A percentile compares a stretch with the other conserved stretches of the same genome.
Conservation (phyloP, 2,113 vertebrate species). For the Grantiella picta region DNA sequence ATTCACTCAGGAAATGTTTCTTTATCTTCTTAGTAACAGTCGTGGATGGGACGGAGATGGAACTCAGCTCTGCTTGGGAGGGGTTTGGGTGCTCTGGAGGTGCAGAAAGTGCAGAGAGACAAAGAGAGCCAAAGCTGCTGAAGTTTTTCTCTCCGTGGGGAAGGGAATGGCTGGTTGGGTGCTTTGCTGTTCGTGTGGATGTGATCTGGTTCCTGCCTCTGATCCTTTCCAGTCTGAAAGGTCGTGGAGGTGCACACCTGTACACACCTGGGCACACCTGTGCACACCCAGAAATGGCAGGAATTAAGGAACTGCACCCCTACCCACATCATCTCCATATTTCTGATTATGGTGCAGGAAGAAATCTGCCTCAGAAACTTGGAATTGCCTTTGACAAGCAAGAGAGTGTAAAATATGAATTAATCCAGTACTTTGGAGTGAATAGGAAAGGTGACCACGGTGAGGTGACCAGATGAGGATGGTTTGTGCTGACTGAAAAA, state of each 20-base stretch:
- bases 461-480: neutral
- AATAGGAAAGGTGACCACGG: neutral
- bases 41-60: neutral
- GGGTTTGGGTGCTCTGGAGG: neutral
- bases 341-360: neutral
- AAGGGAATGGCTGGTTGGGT: neutral
- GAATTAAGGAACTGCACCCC: neutral
- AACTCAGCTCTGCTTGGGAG: neutral
- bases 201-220: neutral
- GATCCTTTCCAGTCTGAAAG: neutral
- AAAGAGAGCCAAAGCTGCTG: neutral
- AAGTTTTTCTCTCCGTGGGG: neutral
- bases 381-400: neutral
- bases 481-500: neutral
- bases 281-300: neutral
- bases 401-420: neutral
- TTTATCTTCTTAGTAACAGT: neutral
- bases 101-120: neutral
- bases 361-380: neutral
- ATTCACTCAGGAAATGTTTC: conserved; percentile 28
- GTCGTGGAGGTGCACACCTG: fast-evolving
- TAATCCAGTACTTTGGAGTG: neutral
- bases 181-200: neutral
- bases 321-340: neutral
- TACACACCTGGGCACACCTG: no score